Percentiles rank a stretch among this genome's conserved stretches.
These are phyloP conservation scores for Phylloscopus whistleri DNA, from an alignment of 2,113 vertebrate genomes.

Conservation along the genomic window DNA sequence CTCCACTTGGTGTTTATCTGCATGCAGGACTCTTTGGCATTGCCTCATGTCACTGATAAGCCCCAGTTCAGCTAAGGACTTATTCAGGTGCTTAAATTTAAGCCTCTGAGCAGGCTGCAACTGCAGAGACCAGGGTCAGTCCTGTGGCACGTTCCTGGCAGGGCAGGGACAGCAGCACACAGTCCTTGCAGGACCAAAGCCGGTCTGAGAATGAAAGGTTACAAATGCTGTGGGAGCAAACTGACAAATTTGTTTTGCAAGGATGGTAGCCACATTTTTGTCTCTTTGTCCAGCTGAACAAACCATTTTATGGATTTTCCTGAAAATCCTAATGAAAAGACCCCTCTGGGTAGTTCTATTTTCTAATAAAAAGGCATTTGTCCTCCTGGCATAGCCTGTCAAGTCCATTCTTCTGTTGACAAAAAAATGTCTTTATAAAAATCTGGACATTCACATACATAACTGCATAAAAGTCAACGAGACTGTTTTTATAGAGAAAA, in stretches of 20 bases:
- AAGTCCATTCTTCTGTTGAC: not conserved
- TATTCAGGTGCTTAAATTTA: not conserved
- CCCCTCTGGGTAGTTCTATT: not conserved
- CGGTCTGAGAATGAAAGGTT: not conserved
- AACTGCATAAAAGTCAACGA: accelerated
- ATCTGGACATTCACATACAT: not conserved
- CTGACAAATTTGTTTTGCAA: not conserved
- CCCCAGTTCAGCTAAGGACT: not conserved
- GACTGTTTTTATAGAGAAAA: not conserved
- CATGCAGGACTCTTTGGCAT: not conserved
- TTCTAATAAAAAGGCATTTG: not conserved
- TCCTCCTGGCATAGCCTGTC: not conserved
- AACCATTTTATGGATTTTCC: not conserved
- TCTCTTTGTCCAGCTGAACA: not conserved
- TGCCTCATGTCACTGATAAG: not conserved
- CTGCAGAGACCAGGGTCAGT: not conserved
- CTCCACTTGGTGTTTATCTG: not conserved
- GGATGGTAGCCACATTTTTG: not conserved
- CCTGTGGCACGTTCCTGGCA: not conserved
- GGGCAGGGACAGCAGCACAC: not conserved
- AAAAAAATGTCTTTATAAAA: not conserved
- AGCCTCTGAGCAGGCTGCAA: not conserved
- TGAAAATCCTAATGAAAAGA: not conserved
- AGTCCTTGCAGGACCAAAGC: not conserved
- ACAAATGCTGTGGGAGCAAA: not conserved